These are phyloP conservation scores for Turritopsis dohrnii DNA, from an alignment of 30 jellyfish, hydroid and myxozoan genomes.

Conservation along the genomic window DNA sequence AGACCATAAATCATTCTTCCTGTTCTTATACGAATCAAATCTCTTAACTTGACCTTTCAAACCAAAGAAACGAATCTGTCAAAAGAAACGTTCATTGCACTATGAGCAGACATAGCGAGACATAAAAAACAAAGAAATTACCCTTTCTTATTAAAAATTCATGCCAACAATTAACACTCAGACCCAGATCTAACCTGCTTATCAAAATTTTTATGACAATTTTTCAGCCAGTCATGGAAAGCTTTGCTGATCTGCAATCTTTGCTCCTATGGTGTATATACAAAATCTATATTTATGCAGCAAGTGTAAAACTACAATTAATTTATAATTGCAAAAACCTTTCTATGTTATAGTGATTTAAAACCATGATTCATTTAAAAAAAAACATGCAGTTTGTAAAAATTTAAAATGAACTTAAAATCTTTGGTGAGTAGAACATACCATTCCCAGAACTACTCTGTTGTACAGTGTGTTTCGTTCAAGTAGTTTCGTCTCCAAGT, in stretches of 20 bases:
- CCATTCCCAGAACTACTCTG: constrained; percentile 62
- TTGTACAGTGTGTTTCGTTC: constrained; percentile 45
- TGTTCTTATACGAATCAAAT: constrained; percentile 23
- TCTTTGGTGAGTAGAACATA: no score
- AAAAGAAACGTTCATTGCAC: no score
- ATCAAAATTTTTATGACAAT: constrained; percentile 46
- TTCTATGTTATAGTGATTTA: no score
- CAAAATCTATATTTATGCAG: neutral
- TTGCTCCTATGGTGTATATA: constrained; percentile 40
- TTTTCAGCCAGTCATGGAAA: constrained; percentile 44
- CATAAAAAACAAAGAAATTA: no score
- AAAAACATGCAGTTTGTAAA: no score
- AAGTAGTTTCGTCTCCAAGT: constrained; percentile 44
- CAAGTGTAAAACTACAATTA: neutral
- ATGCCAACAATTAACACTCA: no score
- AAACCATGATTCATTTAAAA: no score
- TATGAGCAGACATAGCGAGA: no score
- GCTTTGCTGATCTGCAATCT: constrained; percentile 45
- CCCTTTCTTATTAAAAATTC: no score
- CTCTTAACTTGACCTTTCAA: constrained; percentile 29
- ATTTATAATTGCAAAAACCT: no score
- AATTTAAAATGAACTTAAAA: no score
- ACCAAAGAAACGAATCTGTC: constrained; percentile 52
- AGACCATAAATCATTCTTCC: constrained; percentile 28
- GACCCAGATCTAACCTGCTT: no score